Conservation (phyloP, 1,140 invertebrate species). For the Lethrus apterus region DNA sequence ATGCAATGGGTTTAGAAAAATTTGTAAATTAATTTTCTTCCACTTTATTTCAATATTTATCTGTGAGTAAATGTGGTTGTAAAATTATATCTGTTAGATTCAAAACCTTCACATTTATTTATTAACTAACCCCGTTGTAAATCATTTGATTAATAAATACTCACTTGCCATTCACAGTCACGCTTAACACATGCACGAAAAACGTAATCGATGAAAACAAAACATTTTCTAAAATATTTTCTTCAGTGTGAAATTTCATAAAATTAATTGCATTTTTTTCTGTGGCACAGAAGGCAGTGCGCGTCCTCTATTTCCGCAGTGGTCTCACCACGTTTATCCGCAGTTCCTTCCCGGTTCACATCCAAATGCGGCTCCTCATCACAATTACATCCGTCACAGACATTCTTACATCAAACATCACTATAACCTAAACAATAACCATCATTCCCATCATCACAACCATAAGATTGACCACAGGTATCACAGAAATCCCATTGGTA, state of each 20-base stretch:
- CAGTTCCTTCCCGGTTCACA: conserved; percentile 83
- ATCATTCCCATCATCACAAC: conserved; percentile 45
- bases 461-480: conserved; percentile 44
- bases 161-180: conserved; percentile 13
- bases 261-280: conserved; percentile 15
- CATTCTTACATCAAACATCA: conserved; percentile 48
- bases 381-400: conserved; percentile 48
- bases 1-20: too few species aligned
- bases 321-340: conserved; percentile 86
- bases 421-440: conserved; percentile 45
- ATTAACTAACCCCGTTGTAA: too few species aligned
- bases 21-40: too few species aligned
- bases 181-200: conserved; percentile 12
- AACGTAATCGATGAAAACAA: too few species aligned
- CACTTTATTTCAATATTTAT: too few species aligned
- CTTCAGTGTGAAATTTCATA: too few species aligned
- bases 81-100: too few species aligned
- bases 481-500: conserved; percentile 55
- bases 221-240: too few species aligned
- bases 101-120: too few species aligned
- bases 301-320: conserved; percentile 80
- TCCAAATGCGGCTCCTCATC: conserved; percentile 58
- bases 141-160: conserved; percentile 2
- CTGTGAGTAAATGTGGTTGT: too few species aligned
- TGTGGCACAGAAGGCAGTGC: conserved; percentile 36